These are phyloP conservation scores for Aricia agestis DNA, from an alignment of 1,140 invertebrate genomes.

Conservation along the genomic window DNA sequence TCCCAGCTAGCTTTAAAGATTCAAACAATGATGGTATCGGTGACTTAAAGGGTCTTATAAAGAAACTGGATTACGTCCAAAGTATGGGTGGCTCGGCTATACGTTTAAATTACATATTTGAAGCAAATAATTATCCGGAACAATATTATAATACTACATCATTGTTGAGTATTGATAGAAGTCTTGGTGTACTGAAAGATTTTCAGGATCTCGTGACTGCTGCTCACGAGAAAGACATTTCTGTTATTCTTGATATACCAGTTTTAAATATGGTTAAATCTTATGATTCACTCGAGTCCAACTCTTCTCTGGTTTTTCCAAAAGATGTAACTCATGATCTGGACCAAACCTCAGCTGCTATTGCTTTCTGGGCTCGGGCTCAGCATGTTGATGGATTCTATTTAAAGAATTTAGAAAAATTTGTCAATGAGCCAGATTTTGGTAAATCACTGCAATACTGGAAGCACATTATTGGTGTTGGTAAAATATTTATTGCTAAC, in stretches of 20 bases:
- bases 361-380: slow-evolving; percentile 79
- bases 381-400: slow-evolving; percentile 88
- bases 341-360: slow-evolving; percentile 73
- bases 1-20: slow-evolving; percentile 88
- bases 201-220: slow-evolving; percentile 78
- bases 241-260: slow-evolving; percentile 85
- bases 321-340: slow-evolving; percentile 41
- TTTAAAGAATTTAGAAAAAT: slow-evolving; percentile 81
- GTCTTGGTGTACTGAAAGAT: slow-evolving; percentile 81
- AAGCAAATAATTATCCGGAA: slow-evolving; percentile 82
- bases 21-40: slow-evolving; percentile 85
- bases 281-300: slow-evolving; percentile 39
- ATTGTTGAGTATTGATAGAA: slow-evolving; percentile 78
- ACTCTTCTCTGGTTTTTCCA: slow-evolving; percentile 37
- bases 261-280: slow-evolving; percentile 77
- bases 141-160: slow-evolving; percentile 81
- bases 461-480: slow-evolving; percentile 79
- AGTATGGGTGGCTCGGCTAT: slow-evolving; percentile 81
- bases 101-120: slow-evolving; percentile 85
- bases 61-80: slow-evolving; percentile 82
- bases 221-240: slow-evolving; percentile 82
- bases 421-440: slow-evolving; percentile 69
- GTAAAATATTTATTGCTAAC: slow-evolving; percentile 82
- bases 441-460: slow-evolving; percentile 78
- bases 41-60: slow-evolving; percentile 82